Evolutionary conservation across 2,113 vertebrate species (phyloP).

Genomic region (Callionymus lyra): DNA sequence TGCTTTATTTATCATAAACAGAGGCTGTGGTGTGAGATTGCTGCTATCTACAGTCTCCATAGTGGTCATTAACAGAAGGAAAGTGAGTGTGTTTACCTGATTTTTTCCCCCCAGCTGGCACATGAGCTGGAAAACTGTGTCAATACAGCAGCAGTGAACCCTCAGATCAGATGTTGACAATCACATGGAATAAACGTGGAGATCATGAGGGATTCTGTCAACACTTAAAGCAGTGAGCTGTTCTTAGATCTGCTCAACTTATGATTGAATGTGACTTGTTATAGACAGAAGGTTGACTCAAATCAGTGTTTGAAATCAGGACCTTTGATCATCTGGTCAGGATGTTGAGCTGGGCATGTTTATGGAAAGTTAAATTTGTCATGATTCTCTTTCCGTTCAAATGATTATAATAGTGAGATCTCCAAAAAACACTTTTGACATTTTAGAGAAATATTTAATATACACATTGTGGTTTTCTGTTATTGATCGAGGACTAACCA

Average conservation of each 20-base stretch:
- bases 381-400: too few species aligned
- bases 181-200: slow-evolving; percentile 45
- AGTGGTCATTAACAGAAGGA: slow-evolving; percentile 47
- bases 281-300: slow-evolving; percentile 42
- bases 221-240: slow-evolving; percentile 38
- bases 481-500: too few species aligned
- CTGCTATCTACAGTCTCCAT: slow-evolving; percentile 30
- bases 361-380: neutral
- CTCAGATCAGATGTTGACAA: slow-evolving; percentile 44
- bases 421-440: too few species aligned
- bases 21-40: slow-evolving; percentile 28
- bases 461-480: too few species aligned
- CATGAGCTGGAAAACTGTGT: slow-evolving; percentile 47
- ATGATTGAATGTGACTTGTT: slow-evolving; percentile 28
- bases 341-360: slow-evolving; percentile 32
- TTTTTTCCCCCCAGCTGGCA: slow-evolving; percentile 46
- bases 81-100: slow-evolving; percentile 17
- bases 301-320: slow-evolving; percentile 17
- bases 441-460: too few species aligned
- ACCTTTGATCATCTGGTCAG: slow-evolving; percentile 35
- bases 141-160: slow-evolving; percentile 42
- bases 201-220: slow-evolving; percentile 34
- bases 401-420: too few species aligned
- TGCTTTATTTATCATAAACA: slow-evolving; percentile 37
- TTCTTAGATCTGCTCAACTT: slow-evolving; percentile 35